Percentiles rank a stretch among this genome's conserved stretches.
phyloP scores from a whole-genome alignment of 2,113 vertebrate species.

The Ranitomeya variabilis region DNA sequence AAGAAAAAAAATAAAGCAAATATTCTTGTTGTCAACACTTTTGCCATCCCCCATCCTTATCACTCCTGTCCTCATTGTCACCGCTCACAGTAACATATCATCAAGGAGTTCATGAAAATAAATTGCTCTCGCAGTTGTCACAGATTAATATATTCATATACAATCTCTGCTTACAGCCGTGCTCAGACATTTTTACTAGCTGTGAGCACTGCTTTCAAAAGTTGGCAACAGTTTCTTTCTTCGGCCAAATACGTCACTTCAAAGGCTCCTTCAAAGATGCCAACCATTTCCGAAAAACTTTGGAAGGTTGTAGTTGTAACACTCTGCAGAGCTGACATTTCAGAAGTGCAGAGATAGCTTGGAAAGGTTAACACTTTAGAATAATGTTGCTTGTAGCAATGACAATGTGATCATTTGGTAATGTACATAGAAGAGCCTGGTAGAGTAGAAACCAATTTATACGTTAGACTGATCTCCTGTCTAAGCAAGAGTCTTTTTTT shows the following conservation, averaged over 20 bases:
- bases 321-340: slow-evolving; percentile 12
- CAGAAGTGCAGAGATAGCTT: neutral
- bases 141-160: neutral
- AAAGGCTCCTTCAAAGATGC: neutral
- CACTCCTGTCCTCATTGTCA: neutral
- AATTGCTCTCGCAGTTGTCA: neutral
- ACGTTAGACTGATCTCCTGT: neutral
- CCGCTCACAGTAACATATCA: neutral
- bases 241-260: neutral
- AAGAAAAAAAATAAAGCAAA: no score
- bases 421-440: neutral
- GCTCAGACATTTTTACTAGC: neutral
- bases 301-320: neutral
- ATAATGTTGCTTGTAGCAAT: slow-evolving; percentile 5
- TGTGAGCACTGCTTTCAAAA: neutral
- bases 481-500: neutral
- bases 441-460: neutral
- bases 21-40: no score
- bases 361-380: neutral
- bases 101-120: slow-evolving; percentile 8
- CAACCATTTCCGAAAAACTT: neutral
- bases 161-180: neutral
- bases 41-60: neutral
- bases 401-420: slow-evolving; percentile 2
- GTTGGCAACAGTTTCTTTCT: neutral